Base-by-base conservation (phyloP, 1,140 invertebrate species). In the Lithobius niger region DNA sequence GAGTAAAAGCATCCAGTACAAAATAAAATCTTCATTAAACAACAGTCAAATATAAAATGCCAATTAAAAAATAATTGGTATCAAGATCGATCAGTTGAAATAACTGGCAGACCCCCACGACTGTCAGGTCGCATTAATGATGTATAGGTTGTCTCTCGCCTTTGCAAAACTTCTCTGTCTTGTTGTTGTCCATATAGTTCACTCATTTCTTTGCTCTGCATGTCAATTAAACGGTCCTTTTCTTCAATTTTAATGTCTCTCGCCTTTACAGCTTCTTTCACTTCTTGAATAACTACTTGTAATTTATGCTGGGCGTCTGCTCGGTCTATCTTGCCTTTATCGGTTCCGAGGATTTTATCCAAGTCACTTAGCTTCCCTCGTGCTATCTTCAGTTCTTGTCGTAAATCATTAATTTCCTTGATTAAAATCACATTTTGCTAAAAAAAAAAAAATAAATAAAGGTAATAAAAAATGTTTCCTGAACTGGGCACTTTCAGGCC, bases 351-450 rank as follows among this genome's bases (percentile, higher is more conserved):
- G 24, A 50, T 27, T 27, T 50, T 78, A 64, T 86, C 82, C 71
- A 88, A 76, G 65, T 84, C 79, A 50, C 75, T 71, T 60, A 80
- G 80, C 22, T 78, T 70, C 22, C 74, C 76, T 3, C 78, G 73
- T 21, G 79, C 75, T 1, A 75, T 67, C 64, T 82, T 82, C 47
- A 87, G 64, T 63, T 86, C 81, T 19, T 75, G 73, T 27, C 83
- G 75, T 22, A 87, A 63, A 54, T 76, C 76, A 65, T 86, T 87
- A 22, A 87, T 79, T 68, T 90, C 87, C 2, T 76, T 71, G 6
- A 91, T 72, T 10, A 91, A 72, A 1, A 74, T 71, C 19, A 82
- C 77, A 67, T 90, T 91, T 63, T 91, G 84, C 70, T 86, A 70
- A 16, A 78, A 67, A 25, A 58, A 54, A 56, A 59, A 57, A 58